phyloP scores from a whole-genome alignment of 1,140 invertebrate genomes.

The Pomacea maculata region DNA sequence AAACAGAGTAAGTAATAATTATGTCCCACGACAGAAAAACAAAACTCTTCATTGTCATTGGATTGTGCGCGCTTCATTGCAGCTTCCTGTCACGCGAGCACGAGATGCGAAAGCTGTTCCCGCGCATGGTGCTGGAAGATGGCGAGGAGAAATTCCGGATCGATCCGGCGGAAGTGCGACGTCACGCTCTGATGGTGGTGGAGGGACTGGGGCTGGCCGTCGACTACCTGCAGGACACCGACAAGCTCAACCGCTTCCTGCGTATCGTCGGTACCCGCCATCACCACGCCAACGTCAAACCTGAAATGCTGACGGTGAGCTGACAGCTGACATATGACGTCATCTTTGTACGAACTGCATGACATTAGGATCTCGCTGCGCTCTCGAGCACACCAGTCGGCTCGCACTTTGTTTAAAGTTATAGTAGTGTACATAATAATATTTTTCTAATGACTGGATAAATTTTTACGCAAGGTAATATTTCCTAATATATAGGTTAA shows the following conservation, averaged over 20 bases:
- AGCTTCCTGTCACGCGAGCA: conserved; percentile 11
- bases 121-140: conserved; percentile 7
- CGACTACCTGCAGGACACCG: not conserved
- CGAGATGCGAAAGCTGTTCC: conserved; percentile 11
- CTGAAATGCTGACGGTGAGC: conserved; percentile 13
- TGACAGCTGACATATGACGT: not conserved
- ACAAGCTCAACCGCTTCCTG: conserved; percentile 13
- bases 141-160: conserved; percentile 15
- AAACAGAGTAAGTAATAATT: no score
- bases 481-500: no score
- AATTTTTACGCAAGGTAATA: no score
- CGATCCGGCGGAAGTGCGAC: conserved; percentile 1
- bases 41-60: not conserved
- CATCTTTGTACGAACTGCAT: no score
- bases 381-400: no score
- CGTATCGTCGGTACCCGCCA: not conserved
- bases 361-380: no score
- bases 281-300: not conserved
- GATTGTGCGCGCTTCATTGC: not conserved
- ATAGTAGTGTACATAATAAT: no score
- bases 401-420: no score
- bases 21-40: not conserved
- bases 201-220: conserved; percentile 13
- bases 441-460: no score
- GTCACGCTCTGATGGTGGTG: conserved; percentile 17